These are phyloP conservation scores for Thysanoteuthis rhombus DNA, from an alignment of 2,888 invertebrate genomes.

Conservation along the genomic window DNA sequence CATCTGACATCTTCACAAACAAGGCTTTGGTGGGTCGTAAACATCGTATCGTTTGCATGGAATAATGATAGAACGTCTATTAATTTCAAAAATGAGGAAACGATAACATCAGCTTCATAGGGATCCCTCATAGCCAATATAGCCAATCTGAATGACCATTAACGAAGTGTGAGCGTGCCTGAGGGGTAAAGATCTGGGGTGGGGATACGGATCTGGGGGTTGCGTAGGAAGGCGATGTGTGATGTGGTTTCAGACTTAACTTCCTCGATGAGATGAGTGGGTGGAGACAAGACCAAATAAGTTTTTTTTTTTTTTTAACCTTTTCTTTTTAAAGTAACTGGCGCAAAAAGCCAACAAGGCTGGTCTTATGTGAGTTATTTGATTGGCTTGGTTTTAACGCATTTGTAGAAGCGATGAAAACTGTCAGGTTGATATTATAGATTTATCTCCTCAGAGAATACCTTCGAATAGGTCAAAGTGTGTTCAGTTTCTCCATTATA, in stretches of 20 bases:
- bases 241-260: not conserved
- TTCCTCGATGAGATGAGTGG: not conserved
- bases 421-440: not conserved
- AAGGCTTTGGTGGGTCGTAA: not conserved
- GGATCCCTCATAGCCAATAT: not conserved
- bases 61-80: not conserved
- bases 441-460: not conserved
- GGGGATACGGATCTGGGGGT: not conserved
- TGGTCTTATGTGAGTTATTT: not conserved
- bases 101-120: not conserved
- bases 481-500: not conserved
- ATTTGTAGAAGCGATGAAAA: not conserved
- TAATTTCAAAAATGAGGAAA: not conserved
- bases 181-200: too few species aligned
- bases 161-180: not conserved
- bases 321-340: not conserved
- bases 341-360: not conserved
- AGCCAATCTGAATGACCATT: not conserved
- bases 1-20: not conserved
- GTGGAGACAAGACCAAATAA: not conserved
- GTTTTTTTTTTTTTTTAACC: not conserved
- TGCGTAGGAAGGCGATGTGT: not conserved
- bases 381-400: not conserved
- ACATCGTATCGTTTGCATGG: not conserved
- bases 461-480: not conserved